A percentile compares a stretch with the other conserved stretches of the same genome.
Evolutionary conservation across 64 coral and sea anemone species (phyloP).

Genomic region (Porites lutea): DNA sequence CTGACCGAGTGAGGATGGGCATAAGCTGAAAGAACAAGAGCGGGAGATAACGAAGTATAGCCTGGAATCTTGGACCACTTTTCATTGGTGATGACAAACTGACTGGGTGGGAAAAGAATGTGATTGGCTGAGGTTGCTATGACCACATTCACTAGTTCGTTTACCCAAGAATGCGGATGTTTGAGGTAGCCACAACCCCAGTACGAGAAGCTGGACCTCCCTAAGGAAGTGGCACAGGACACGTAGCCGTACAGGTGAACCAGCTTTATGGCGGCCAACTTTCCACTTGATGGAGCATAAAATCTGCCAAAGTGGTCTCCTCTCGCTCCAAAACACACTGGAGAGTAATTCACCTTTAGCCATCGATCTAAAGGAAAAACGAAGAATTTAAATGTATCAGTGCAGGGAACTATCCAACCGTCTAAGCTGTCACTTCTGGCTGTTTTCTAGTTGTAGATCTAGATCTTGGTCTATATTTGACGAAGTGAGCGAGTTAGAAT

Average conservation of each 20-base stretch:
- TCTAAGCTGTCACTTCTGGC: too few species aligned
- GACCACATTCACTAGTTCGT: not conserved
- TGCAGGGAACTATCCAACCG: too few species aligned
- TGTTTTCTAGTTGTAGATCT: too few species aligned
- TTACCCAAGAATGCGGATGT: not conserved
- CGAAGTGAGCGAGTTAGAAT: too few species aligned
- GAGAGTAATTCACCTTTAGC: not conserved
- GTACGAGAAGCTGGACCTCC: not conserved
- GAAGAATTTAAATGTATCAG: too few species aligned
- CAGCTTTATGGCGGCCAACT: not conserved
- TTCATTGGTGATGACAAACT: not conserved
- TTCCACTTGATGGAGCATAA: not conserved
- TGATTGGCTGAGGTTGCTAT: not conserved
- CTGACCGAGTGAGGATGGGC: not conserved
- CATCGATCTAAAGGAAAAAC: not conserved
- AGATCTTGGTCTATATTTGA: too few species aligned
- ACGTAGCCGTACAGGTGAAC: not conserved
- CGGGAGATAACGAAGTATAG: not conserved
- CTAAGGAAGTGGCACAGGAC: not conserved
- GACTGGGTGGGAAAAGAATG: not conserved
- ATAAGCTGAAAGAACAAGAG: not conserved
- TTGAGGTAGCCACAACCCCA: not conserved
- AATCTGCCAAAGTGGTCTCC: not conserved
- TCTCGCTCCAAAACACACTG: not conserved
- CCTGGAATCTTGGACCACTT: slow-evolving; percentile 8